Conservation (phyloP, 2,888 invertebrate species). For the Trissonchulus sp. region DNA sequence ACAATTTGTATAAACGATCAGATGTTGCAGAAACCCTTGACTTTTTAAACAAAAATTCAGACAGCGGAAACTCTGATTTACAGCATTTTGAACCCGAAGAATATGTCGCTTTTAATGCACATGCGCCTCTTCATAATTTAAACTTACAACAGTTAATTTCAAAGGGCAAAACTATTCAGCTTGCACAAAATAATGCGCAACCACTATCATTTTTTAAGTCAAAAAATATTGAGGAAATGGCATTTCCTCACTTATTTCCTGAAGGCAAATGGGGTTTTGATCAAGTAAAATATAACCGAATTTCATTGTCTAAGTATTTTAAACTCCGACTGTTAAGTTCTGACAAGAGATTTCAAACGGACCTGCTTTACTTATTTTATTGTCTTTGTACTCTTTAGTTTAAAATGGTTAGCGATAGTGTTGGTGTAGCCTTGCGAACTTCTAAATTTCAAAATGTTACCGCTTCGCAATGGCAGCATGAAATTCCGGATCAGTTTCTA, state of each 20-base stretch:
- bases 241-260: neutral
- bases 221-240: neutral
- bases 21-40: no score
- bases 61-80: neutral
- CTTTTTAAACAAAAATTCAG: no score
- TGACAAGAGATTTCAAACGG: slow-evolving; percentile 6
- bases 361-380: neutral
- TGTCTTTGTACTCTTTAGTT: neutral
- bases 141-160: neutral
- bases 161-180: neutral
- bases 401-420: neutral
- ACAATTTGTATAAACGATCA: neutral
- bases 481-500: neutral
- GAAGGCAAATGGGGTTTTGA: neutral
- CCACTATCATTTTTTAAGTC: neutral
- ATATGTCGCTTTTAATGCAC: neutral
- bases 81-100: neutral
- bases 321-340: neutral
- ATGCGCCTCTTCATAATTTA: neutral
- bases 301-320: neutral
- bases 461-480: neutral
- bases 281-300: neutral
- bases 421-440: slow-evolving; percentile 5
- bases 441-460: neutral
- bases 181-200: neutral